Evolutionary conservation across 2,888 invertebrate species (phyloP).

Genomic region (Andrena marginata): DNA sequence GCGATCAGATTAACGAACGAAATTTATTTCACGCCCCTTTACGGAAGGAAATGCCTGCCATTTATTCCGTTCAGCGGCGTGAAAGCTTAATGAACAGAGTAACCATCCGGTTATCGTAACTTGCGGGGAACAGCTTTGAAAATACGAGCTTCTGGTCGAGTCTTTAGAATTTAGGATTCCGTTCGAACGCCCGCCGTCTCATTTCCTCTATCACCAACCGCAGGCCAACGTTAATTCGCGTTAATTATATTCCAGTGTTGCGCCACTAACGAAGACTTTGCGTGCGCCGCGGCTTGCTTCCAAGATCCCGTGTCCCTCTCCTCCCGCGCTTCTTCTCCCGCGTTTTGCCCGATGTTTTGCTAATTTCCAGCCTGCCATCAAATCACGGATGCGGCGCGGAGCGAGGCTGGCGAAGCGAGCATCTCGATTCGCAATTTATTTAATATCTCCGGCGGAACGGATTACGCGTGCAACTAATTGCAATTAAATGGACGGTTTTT

Average conservation of each 20-base stretch:
- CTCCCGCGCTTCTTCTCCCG: background rate
- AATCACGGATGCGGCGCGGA: background rate
- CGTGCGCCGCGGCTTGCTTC: constrained; percentile 46
- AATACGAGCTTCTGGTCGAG: constrained; percentile 6
- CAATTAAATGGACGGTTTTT: constrained; percentile 47
- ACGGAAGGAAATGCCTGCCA: constrained; percentile 27
- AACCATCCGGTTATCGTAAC: constrained; percentile 35
- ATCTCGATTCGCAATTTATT: constrained; percentile 8
- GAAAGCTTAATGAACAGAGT: constrained; percentile 37
- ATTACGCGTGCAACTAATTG: constrained; percentile 39
- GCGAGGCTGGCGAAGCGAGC: background rate
- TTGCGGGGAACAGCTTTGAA: constrained; percentile 4
- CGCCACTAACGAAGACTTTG: constrained; percentile 54
- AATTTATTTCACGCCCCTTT: constrained; percentile 36
- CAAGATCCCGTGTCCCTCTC: constrained; percentile 1
- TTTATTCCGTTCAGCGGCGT: constrained; percentile 18
- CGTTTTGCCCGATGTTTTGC: constrained; percentile 5
- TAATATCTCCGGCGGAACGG: constrained; percentile 1
- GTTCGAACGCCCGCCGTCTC: constrained; percentile 9
- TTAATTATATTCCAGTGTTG: constrained; percentile 59
- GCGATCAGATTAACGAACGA: constrained; percentile 42
- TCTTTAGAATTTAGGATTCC: constrained; percentile 40
- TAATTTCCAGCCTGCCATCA: background rate
- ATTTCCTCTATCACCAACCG: constrained; percentile 10
- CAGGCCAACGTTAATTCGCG: constrained; percentile 49